Evolutionary conservation across 2,113 vertebrate species (phyloP).

Genomic region (Rana temporaria): DNA sequence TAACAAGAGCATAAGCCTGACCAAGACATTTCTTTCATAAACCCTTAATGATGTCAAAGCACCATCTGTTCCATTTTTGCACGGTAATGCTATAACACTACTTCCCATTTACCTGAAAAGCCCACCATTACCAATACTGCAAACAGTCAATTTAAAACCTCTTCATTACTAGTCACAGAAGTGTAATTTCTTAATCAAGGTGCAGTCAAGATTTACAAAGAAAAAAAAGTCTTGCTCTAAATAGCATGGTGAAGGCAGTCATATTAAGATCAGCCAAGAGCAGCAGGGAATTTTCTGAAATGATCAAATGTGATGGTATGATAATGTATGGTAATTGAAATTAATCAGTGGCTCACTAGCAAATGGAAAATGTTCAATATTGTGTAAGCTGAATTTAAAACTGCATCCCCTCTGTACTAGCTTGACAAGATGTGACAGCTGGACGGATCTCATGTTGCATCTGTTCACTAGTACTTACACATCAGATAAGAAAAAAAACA

Average conservation of each 20-base stretch:
- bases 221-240: neutral
- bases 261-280: conserved; percentile 23
- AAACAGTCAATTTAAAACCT: neutral
- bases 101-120: neutral
- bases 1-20: too few species aligned
- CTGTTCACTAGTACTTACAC: conserved; percentile 66
- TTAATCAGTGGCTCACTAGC: conserved; percentile 90
- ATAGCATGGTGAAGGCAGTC: conserved; percentile 11
- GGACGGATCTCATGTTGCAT: conserved; percentile 69
- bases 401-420: conserved; percentile 76
- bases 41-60: too few species aligned
- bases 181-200: neutral
- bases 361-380: conserved; percentile 85
- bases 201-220: neutral
- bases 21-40: too few species aligned
- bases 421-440: conserved; percentile 81
- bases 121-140: neutral
- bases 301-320: conserved; percentile 95
- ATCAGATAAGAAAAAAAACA: conserved; percentile 71
- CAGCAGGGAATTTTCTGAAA: conserved; percentile 82
- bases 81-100: too few species aligned
- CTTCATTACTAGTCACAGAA: neutral
- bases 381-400: conserved; percentile 95
- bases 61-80: too few species aligned
- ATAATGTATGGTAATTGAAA: conserved; percentile 96